phyloP scores from a whole-genome alignment of 2,797 vertebrate genomes.

The Ataeniobius toweri region DNA sequence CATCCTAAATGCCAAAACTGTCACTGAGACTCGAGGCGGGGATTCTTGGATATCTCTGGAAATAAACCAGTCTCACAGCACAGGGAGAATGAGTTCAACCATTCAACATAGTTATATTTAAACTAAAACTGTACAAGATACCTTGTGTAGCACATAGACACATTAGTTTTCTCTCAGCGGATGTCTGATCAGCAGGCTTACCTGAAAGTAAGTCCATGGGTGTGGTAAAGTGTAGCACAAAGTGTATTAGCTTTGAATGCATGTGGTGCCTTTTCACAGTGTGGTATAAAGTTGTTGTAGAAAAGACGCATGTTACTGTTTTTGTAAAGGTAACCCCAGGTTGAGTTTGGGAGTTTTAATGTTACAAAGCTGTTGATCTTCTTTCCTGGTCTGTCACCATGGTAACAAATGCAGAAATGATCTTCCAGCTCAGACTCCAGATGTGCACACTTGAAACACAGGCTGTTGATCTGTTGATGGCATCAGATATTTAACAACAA shows the following conservation, averaged over 20 bases:
- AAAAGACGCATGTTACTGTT: constrained; percentile 27
- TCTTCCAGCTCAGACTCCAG: background rate
- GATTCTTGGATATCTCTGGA: constrained; percentile 26
- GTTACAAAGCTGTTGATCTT: background rate
- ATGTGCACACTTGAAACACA: no score
- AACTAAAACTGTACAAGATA: constrained; percentile 16
- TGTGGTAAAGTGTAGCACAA: constrained; percentile 2
- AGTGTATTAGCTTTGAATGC: constrained; percentile 16
- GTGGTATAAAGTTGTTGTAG: constrained; percentile 47
- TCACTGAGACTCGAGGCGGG: constrained; percentile 75
- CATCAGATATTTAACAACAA: background rate
- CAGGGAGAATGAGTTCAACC: background rate
- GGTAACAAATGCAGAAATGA: background rate
- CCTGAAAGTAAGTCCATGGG: background rate
- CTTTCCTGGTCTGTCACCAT: background rate
- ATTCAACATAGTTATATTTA: constrained; percentile 10
- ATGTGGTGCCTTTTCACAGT: constrained; percentile 36
- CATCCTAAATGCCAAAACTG: constrained; percentile 90
- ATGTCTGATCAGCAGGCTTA: constrained; percentile 27
- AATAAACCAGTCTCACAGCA: constrained; percentile 1
- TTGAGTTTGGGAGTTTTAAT: background rate
- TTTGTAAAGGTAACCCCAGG: constrained; percentile 10
- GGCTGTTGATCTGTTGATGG: no score
- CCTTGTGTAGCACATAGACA: constrained; percentile 13
- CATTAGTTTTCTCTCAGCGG: background rate